These are phyloP conservation scores for Athalia cordata DNA, from an alignment of 2,888 invertebrate genomes.

Conservation along the genomic window DNA sequence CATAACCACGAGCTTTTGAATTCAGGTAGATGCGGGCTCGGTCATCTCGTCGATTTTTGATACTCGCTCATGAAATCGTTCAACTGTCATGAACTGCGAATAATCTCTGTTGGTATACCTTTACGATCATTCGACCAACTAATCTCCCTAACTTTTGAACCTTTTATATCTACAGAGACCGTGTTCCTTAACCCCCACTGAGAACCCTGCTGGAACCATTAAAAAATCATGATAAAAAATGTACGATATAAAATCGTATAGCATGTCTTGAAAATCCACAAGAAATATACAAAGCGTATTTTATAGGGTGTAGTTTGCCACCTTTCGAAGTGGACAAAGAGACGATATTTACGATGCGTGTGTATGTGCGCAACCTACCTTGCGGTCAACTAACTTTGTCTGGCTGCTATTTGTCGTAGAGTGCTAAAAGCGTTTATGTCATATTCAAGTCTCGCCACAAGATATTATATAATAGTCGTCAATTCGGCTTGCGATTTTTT, in stretches of 20 bases:
- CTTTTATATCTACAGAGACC: slow-evolving; percentile 15
- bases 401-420: neutral
- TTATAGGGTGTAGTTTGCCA: neutral
- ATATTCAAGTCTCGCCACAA: slow-evolving; percentile 21
- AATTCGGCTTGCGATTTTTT: neutral
- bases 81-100: neutral
- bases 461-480: neutral
- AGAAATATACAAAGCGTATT: neutral
- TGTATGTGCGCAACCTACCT: neutral
- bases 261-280: neutral
- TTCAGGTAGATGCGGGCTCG: slow-evolving; percentile 8
- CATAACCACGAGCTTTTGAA: slow-evolving; percentile 20
- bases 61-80: neutral
- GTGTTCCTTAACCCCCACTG: neutral
- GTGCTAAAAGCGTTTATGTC: slow-evolving; percentile 30
- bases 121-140: slow-evolving; percentile 30
- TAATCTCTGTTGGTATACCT: slow-evolving; percentile 15
- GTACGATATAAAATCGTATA: neutral
- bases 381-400: slow-evolving; percentile 36
- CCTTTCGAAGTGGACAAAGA: slow-evolving; percentile 16
- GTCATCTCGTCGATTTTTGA: slow-evolving; percentile 25
- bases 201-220: neutral
- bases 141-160: slow-evolving; percentile 39
- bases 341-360: neutral
- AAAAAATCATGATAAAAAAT: neutral